Evolutionary conservation across 2,113 vertebrate species (phyloP).

Genomic region (Urocolius indicus): DNA sequence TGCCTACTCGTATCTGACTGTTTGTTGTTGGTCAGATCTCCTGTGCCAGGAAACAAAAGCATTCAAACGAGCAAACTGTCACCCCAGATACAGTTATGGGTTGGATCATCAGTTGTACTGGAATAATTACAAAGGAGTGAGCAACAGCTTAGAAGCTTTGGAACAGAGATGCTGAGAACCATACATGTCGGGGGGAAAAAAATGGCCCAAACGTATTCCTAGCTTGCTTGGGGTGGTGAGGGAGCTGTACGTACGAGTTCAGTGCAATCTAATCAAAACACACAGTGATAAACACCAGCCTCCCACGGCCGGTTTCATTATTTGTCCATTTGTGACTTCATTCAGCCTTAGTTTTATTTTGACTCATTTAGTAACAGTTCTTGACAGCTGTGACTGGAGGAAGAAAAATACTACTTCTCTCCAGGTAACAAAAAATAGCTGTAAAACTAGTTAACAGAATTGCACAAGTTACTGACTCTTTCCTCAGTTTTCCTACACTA

Average conservation of each 20-base stretch:
- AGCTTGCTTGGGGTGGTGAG: background rate
- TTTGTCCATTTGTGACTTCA: background rate
- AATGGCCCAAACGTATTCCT: background rate
- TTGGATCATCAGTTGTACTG: background rate
- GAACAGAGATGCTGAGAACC: background rate
- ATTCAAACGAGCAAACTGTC: background rate
- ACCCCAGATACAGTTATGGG: background rate
- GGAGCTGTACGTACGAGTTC: background rate
- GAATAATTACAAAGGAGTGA: background rate
- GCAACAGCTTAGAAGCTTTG: background rate
- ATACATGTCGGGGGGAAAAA: background rate
- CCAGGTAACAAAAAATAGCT: background rate
- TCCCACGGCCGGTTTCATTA: background rate
- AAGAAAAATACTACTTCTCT: background rate
- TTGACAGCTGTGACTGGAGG: background rate
- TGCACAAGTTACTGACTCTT: background rate
- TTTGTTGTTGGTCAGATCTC: background rate
- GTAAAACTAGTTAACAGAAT: background rate
- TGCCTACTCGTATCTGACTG: background rate
- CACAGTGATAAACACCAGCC: background rate
- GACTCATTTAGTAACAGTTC: background rate
- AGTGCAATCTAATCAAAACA: background rate
- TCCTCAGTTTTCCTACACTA: background rate
- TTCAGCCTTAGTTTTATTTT: background rate
- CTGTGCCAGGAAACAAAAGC: background rate